Evolutionary conservation across 2,797 vertebrate species (phyloP).

Genomic region (Sebastes trivittatus): DNA sequence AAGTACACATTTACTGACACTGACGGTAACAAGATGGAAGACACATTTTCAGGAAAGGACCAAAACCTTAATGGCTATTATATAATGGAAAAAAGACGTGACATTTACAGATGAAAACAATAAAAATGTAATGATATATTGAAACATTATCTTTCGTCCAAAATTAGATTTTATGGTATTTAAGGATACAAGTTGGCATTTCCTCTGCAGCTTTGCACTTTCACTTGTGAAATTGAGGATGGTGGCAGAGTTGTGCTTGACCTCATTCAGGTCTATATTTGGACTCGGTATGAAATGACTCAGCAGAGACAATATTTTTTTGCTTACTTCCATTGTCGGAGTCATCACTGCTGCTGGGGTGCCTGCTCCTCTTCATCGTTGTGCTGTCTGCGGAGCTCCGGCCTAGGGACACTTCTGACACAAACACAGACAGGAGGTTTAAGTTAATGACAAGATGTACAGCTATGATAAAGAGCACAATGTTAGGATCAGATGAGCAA

Average conservation of each 20-base stretch:
- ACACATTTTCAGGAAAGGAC: neutral
- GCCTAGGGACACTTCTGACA: conserved; percentile 34
- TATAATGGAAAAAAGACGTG: neutral
- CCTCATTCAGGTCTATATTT: conserved; percentile 41
- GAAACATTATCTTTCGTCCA: neutral
- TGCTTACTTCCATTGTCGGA: conserved; percentile 98
- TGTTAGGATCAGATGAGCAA: neutral
- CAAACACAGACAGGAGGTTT: neutral
- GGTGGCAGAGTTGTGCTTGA: neutral
- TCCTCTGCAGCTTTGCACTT: neutral
- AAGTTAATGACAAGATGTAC: neutral
- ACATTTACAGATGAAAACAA: neutral
- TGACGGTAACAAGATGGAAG: neutral
- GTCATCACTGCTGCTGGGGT: conserved; percentile 96
- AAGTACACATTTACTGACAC: conserved; percentile 11
- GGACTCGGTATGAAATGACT: conserved; percentile 25
- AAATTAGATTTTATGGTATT: neutral
- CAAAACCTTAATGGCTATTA: neutral
- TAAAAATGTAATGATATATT: neutral
- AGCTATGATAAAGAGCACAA: neutral
- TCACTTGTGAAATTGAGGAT: conserved; percentile 1
- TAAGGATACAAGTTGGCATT: neutral
- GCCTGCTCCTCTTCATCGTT: conserved; percentile 93
- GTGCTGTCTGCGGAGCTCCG: conserved; percentile 57
- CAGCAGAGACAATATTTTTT: conserved; percentile 36